Conservation (phyloP, 1,140 invertebrate genomes). For the Ruditapes philippinarum region DNA sequence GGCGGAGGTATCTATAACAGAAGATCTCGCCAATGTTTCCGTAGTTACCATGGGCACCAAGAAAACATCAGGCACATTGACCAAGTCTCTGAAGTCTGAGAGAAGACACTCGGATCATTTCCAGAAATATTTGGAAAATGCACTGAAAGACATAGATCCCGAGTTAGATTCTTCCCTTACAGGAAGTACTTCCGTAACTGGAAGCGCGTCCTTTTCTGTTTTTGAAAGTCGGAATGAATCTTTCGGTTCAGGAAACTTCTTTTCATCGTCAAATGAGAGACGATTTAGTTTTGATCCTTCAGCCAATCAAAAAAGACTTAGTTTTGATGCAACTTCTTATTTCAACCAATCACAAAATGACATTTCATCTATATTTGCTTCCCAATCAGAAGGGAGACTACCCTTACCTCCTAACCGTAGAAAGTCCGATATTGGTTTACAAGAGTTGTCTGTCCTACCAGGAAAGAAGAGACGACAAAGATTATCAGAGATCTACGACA, state of each 20-base stretch:
- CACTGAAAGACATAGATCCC: constrained; percentile 4
- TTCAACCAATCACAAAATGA: constrained; percentile 40
- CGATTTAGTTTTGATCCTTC: neutral
- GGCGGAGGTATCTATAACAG: neutral
- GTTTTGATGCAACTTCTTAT: constrained; percentile 54
- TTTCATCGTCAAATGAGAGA: neutral
- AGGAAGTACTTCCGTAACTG: no score
- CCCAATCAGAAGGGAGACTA: neutral
- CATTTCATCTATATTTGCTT: constrained; percentile 47
- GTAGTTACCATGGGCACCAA: neutral
- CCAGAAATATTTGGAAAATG: constrained; percentile 56
- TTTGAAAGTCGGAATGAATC: constrained; percentile 6
- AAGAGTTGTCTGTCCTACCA: constrained; percentile 37
- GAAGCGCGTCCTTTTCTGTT: neutral
- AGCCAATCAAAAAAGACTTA: neutral
- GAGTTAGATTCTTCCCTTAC: neutral
- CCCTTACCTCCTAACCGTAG: neutral
- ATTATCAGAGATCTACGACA: constrained; percentile 45
- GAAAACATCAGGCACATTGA: constrained; percentile 5
- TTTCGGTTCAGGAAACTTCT: neutral
- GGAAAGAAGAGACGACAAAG: constrained; percentile 40
- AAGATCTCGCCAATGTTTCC: constrained; percentile 8
- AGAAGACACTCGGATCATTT: constrained; percentile 56
- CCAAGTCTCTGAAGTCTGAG: constrained; percentile 32
- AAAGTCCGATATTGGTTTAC: constrained; percentile 24